Conservation (phyloP, 1,140 invertebrate species). For the Diploscapter pachys region DNA sequence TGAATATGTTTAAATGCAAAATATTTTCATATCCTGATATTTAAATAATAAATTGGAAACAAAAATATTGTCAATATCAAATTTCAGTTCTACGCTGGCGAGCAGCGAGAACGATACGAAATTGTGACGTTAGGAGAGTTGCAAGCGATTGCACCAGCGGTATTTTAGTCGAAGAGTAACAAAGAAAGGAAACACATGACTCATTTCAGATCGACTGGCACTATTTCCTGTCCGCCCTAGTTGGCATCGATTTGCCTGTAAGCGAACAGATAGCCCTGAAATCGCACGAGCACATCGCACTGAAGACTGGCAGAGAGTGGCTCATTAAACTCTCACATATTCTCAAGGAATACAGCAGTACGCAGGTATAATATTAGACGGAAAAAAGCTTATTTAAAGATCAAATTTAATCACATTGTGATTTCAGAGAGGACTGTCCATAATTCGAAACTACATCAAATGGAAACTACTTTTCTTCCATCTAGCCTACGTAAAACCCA, state of each 20-base stretch:
- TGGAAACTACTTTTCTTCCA: conserved; percentile 29
- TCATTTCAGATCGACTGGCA: conserved; percentile 20
- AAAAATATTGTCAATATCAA: too few species aligned
- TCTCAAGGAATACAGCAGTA: too few species aligned
- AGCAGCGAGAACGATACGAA: conserved; percentile 17
- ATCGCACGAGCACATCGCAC: too few species aligned
- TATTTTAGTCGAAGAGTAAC: neutral
- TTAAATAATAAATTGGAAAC: too few species aligned
- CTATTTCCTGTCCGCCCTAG: conserved; percentile 19
- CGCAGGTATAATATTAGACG: too few species aligned
- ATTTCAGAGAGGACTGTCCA: too few species aligned
- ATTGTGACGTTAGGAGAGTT: conserved; percentile 8
- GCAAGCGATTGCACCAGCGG: conserved; percentile 17
- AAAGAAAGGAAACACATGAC: neutral
- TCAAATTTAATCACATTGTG: too few species aligned
- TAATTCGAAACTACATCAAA: conserved; percentile 20
- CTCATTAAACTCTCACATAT: too few species aligned
- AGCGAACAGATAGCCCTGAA: too few species aligned
- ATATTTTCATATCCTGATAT: too few species aligned
- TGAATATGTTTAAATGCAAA: neutral
- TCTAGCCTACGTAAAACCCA: conserved; percentile 11
- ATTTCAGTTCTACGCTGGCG: neutral
- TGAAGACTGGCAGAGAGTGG: too few species aligned
- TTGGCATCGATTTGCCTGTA: neutral
- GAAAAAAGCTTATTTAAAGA: too few species aligned